Percentiles rank a stretch among this genome's conserved stretches.
Conservation (phyloP, 1,140 invertebrate genomes). For the Battus philenor region DNA sequence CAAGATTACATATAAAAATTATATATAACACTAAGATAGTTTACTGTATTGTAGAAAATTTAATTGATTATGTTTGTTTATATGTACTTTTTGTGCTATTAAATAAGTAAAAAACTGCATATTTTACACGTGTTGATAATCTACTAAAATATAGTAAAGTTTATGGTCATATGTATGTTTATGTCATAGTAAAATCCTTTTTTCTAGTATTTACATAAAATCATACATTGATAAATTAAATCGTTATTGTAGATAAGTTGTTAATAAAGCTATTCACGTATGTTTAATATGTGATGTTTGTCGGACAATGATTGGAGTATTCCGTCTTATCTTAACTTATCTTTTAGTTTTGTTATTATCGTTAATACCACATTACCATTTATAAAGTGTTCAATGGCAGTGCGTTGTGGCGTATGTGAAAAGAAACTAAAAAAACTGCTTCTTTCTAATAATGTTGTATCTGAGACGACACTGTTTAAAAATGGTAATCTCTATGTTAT, state of each 20-base stretch:
- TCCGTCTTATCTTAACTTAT: conserved; percentile 9
- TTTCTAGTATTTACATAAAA: neutral
- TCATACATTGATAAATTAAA: neutral
- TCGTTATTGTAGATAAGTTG: neutral
- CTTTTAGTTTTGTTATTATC: conserved; percentile 1
- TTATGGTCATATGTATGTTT: too few species aligned
- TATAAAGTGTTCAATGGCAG: neutral
- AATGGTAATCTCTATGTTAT: too few species aligned
- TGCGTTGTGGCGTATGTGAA: neutral
- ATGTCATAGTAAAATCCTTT: neutral
- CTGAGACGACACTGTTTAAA: neutral
- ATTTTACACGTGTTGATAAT: too few species aligned
- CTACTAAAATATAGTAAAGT: too few species aligned
- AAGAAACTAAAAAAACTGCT: neutral
- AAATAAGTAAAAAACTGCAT: too few species aligned
- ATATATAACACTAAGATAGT: too few species aligned
- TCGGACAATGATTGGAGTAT: conserved; percentile 9
- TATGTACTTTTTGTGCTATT: too few species aligned
- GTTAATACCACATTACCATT: neutral
- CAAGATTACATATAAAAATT: too few species aligned
- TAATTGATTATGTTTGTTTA: too few species aligned
- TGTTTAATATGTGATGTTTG: conserved; percentile 3
- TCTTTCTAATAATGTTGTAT: neutral
- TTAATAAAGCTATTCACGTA: conserved; percentile 1
- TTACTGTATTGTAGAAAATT: too few species aligned